Conservation (phyloP, 2,113 vertebrate species). For the Solea senegalensis region DNA sequence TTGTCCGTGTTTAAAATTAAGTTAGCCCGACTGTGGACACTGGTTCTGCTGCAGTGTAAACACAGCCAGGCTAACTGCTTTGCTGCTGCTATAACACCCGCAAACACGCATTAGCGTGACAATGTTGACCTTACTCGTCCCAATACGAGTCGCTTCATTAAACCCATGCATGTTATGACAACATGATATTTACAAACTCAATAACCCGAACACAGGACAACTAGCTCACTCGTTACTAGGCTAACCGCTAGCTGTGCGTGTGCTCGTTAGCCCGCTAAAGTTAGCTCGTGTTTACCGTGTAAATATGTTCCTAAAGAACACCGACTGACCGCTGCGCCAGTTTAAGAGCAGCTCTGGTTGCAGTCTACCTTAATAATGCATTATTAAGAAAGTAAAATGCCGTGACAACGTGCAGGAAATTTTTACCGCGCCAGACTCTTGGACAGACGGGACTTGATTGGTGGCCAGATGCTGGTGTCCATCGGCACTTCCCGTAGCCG, state of each 20-base stretch:
- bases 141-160: too few species aligned
- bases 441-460: conserved; percentile 44
- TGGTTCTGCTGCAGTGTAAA: not conserved
- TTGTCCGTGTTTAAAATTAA: too few species aligned
- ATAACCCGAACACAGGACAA: conserved; percentile 2
- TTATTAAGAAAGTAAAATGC: not conserved
- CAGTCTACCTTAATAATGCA: not conserved
- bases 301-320: too few species aligned
- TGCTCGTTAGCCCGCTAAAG: conserved; percentile 2
- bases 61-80: not conserved
- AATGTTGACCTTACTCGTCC: not conserved
- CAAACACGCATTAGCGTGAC: too few species aligned
- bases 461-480: conserved; percentile 32
- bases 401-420: conserved; percentile 30
- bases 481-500: conserved; percentile 52
- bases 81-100: too few species aligned
- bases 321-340: fast-evolving
- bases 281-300: not conserved
- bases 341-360: fast-evolving
- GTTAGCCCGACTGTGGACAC: too few species aligned
- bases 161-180: conserved; percentile 6
- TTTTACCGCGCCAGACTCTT: conserved; percentile 59
- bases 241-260: conserved; percentile 44
- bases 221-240: conserved; percentile 35
- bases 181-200: too few species aligned